Evolutionary conservation across 2,888 invertebrate species (phyloP), one percentile per base, ranked within the genome.

Genomic region (Copidosoma aretas): DNA sequence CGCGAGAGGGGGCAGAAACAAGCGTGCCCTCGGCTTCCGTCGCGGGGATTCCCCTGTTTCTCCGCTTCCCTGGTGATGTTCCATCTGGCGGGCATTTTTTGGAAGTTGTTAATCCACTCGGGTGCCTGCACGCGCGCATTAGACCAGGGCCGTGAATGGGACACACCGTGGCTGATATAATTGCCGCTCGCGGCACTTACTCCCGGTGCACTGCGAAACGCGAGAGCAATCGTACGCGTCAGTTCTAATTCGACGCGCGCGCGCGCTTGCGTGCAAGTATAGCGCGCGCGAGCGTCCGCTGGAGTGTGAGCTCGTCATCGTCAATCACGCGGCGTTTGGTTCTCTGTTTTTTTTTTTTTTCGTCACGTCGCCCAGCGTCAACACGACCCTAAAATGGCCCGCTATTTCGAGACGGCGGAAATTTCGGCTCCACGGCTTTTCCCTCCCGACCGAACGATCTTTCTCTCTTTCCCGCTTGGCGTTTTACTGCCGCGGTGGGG

Each of bases 11-110:
- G 15, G 43, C 8, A 10, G 15, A n/a, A 58, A n/a, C 1, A 32
- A 41, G 21, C 54, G 73, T 74, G 78, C 74, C 8, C 32, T 75
- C 74, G 76, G 76, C 75, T 77, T 76, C 72, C 71, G 71, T 74
- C 72, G 10, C 57, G 19, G 22, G 19, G 19, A 21, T 52, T 52
- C 21, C 22, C 52, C 21, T 22, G 32, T 32, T 32, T 32, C 32
- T 19, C 3, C 52, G n/a, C 19, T 12, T 52, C 3, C 22, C 52
- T 12, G n/a, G n/a, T n/a, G n/a, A n/a, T n/a, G n/a, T 52, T 52
- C 52, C 14, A 14, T 12, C 22, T 10, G 21, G 52, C 43, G 43
- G 3, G n/a, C n/a, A n/a, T 46, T 46, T 15, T 32, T 14, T 46
- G 8, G 12, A 46, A 32, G 32, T 32, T 32, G 32, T n/a, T n/a